Evolutionary conservation across 1,140 invertebrate species (phyloP), one percentile per base, ranked within the genome.

Genomic region (Zaprionus lachaisei): DNA sequence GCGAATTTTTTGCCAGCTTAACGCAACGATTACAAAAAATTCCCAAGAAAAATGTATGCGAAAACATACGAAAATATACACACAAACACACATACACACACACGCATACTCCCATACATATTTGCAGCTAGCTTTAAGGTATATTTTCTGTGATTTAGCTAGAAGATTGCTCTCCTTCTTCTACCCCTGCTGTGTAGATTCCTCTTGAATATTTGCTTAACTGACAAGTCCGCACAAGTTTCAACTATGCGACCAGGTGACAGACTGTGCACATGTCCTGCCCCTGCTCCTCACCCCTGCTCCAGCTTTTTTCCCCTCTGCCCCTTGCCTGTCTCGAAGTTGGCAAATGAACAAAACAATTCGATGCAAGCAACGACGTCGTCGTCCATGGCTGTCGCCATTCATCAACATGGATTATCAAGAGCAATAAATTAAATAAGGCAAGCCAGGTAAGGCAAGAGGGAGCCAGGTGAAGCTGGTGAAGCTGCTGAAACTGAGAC

Each of bases 351-450:
- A 49, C 34, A 65, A 54, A 54, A 38, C 28, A 51, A 69, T 51
- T 61, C 63, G 44, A 37, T 65, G 54, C 49, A 28, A 34, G 41
- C 64, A 61, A 69, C 49, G 58, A 14, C 47, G 74, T 68, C 44
- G 62, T 31, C 54, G 62, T 54, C 61, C 44, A 6, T 6, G 24
- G n/a, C 24, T 41, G 24, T 67, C 51, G 79, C 84, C 81, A 90
- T 89, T 89, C 84, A 89, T 89, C 85, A 89, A 84, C 78, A 67
- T 71, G 79, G 84, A 90, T 87, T 87, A 87, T 69, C 81, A 84
- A 74, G 70, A 67, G 81, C 85, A 83, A 89, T 89, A 89, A 89
- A 89, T 89, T 89, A 89, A 89, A 84, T 89, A 84, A 81, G 74
- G 63, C 72, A 82, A 72, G 83, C 60, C 28, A 38, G 68, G 60